Conservation (phyloP, 2,797 vertebrate genomes). For the Gila robusta region DNA sequence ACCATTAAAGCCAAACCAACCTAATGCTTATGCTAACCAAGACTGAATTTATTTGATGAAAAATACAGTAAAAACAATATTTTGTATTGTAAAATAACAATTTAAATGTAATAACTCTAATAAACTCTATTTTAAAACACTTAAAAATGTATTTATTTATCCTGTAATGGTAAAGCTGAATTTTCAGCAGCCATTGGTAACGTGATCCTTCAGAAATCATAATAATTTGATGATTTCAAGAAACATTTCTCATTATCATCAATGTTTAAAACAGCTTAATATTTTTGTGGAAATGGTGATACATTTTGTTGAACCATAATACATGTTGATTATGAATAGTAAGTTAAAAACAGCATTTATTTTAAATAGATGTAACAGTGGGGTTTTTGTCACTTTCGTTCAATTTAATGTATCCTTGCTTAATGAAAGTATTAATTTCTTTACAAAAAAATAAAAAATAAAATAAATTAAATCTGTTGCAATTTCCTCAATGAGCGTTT, state of each 20-base stretch:
- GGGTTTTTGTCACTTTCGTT: neutral
- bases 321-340: neutral
- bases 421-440: neutral
- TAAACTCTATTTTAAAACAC: neutral
- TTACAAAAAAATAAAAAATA: neutral
- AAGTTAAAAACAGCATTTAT: neutral
- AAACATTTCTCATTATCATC: neutral
- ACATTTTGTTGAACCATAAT: neutral
- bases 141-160: neutral
- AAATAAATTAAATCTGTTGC: neutral
- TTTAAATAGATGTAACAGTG: neutral
- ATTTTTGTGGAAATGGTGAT: neutral
- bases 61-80: neutral
- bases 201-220: neutral
- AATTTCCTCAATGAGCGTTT: neutral
- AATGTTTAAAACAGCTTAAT: neutral
- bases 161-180: neutral
- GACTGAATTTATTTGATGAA: neutral
- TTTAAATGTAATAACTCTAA: neutral
- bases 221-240: neutral
- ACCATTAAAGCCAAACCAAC: neutral
- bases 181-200: neutral
- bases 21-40: neutral
- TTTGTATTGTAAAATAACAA: neutral
- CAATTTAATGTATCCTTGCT: neutral